Percentiles rank a stretch among this genome's conserved stretches.
These are phyloP conservation scores for Plumapathes pennacea DNA, from an alignment of 92 coral and sea anemone species.

Conservation along the genomic window DNA sequence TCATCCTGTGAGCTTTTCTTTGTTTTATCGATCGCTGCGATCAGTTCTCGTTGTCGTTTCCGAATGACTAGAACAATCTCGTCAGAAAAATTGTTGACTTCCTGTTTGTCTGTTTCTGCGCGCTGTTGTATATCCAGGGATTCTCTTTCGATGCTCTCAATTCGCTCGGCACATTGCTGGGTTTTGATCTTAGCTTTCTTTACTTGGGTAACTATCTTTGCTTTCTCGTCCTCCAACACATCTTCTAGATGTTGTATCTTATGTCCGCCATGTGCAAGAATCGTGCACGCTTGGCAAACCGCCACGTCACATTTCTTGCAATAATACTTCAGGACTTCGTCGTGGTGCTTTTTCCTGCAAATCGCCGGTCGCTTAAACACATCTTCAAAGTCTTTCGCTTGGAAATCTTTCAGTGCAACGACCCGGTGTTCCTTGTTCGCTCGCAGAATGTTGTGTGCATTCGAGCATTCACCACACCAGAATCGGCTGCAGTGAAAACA, in stretches of 20 bases:
- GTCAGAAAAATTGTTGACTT: not conserved
- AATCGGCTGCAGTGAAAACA: slow-evolving; percentile 30
- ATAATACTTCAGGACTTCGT: slow-evolving; percentile 27
- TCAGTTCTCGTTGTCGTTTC: not conserved
- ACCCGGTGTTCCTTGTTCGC: slow-evolving; percentile 1
- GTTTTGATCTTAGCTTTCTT: too few species aligned
- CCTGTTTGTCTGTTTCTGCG: not conserved
- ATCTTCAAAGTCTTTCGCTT: slow-evolving; percentile 1
- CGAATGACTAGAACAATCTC: not conserved
- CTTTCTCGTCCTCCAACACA: too few species aligned
- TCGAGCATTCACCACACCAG: slow-evolving; percentile 12
- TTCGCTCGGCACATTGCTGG: too few species aligned
- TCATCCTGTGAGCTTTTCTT: not conserved
- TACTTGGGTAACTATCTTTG: too few species aligned
- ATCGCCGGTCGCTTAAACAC: slow-evolving; percentile 11
- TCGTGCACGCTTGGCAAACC: slow-evolving; percentile 14
- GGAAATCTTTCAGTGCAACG: slow-evolving; percentile 5
- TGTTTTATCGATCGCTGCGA: not conserved
- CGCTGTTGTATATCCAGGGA: not conserved
- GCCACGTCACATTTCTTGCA: slow-evolving; percentile 17
- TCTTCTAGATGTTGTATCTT: not conserved
- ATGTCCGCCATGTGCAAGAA: not conserved
- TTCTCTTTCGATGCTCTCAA: too few species aligned
- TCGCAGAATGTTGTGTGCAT: slow-evolving; percentile 10
- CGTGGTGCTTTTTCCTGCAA: slow-evolving; percentile 32